These are phyloP conservation scores for Macrochelys suwanniensis DNA, from an alignment of 2,797 vertebrate genomes.

Conservation along the genomic window DNA sequence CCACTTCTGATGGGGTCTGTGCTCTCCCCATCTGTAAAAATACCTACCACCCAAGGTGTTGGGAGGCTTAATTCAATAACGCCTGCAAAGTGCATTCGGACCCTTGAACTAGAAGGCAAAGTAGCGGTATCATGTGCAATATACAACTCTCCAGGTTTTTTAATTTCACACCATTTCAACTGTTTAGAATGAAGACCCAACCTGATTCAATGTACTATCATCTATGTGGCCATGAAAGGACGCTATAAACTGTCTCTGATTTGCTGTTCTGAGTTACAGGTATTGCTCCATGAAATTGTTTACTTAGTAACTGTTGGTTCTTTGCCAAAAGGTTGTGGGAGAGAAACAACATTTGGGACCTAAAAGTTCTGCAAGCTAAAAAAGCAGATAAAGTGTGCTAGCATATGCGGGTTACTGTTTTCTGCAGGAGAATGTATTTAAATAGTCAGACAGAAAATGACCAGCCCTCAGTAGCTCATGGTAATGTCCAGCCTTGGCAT, in stretches of 20 bases:
- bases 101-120: too few relatives aligned
- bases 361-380: not conserved
- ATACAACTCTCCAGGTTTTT: not conserved
- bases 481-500: rapidly evolving
- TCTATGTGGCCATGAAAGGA: not conserved
- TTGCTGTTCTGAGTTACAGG: not conserved
- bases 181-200: not conserved
- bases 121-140: not conserved
- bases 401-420: not conserved
- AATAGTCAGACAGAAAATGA: not conserved
- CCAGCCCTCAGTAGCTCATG: not conserved
- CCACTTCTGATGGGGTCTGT: too few relatives aligned
- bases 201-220: not conserved
- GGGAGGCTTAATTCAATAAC: too few relatives aligned
- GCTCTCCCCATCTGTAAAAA: too few relatives aligned
- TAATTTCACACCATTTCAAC: not conserved
- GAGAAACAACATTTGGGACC: conserved; percentile 15
- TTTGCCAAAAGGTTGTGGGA: not conserved
- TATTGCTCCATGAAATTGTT: not conserved
- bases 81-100: too few relatives aligned
- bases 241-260: not conserved
- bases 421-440: conserved; percentile 18
- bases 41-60: too few relatives aligned
- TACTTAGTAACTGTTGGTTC: conserved; percentile 34
- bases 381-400: conserved; percentile 32